Percentiles rank a stretch among this genome's conserved stretches.
These are phyloP conservation scores for Spinus pinus DNA, from an alignment of 2,797 vertebrate genomes.

Conservation along the genomic window DNA sequence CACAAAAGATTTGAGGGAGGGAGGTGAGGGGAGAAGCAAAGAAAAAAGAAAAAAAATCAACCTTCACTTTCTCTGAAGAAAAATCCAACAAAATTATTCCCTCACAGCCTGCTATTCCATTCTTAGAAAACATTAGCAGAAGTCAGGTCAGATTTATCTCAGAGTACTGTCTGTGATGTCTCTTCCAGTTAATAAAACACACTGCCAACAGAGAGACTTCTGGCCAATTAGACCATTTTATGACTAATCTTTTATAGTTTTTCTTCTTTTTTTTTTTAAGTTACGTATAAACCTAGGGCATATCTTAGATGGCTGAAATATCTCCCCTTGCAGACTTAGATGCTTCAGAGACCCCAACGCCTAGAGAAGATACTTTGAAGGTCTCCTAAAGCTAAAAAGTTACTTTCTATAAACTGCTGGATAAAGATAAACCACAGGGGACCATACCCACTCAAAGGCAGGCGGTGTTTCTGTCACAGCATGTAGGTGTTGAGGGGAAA, in stretches of 20 bases:
- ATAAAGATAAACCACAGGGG: slow-evolving; percentile 31
- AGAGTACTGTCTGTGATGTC: slow-evolving; percentile 45
- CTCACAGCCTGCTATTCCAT: neutral
- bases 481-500: slow-evolving; percentile 4
- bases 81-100: slow-evolving; percentile 27
- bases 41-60: neutral
- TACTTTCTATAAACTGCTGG: slow-evolving; percentile 35
- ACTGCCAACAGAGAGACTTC: slow-evolving; percentile 49
- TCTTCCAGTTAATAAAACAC: slow-evolving; percentile 66
- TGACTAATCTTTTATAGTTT: slow-evolving; percentile 37
- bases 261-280: neutral
- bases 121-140: slow-evolving; percentile 51
- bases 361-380: slow-evolving; percentile 46
- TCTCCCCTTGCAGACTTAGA: slow-evolving; percentile 22
- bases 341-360: neutral
- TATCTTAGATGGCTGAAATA: slow-evolving; percentile 39
- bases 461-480: neutral
- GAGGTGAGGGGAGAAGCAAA: neutral
- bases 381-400: slow-evolving; percentile 35
- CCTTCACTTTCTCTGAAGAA: neutral
- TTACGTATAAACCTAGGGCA: slow-evolving; percentile 24
- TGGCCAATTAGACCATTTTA: slow-evolving; percentile 63
- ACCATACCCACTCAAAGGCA: slow-evolving; percentile 22
- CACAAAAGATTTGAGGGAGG: slow-evolving; percentile 21
- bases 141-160: slow-evolving; percentile 43